These are phyloP conservation scores for Apoda limacodes DNA, from an alignment of 2,888 invertebrate species.

Conservation along the genomic window DNA sequence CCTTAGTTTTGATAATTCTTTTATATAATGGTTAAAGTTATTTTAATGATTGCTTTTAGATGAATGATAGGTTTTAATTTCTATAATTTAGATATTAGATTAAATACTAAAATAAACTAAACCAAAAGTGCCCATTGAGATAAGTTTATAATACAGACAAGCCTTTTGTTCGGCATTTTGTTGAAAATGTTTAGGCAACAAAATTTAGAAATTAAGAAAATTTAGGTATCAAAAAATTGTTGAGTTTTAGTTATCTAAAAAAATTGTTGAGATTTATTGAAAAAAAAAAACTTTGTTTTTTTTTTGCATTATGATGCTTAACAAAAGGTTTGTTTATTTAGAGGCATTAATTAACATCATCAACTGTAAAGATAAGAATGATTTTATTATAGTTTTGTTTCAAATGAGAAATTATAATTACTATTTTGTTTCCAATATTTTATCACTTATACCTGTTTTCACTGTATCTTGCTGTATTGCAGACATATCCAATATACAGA, in stretches of 20 bases:
- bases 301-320: slow-evolving; percentile 53
- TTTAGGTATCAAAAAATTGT: slow-evolving; percentile 57
- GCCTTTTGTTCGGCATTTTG: slow-evolving; percentile 62
- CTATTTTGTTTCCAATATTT: slow-evolving; percentile 70
- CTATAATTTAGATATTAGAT: slow-evolving; percentile 62
- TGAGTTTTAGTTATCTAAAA: slow-evolving; percentile 65
- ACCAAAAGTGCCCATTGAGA: slow-evolving; percentile 72
- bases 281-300: slow-evolving; percentile 43
- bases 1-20: slow-evolving; percentile 64
- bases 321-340: slow-evolving; percentile 62
- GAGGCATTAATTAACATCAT: slow-evolving; percentile 68
- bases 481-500: slow-evolving; percentile 73
- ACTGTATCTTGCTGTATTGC: slow-evolving; percentile 71
- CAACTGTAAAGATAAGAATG: slow-evolving; percentile 61
- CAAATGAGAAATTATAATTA: slow-evolving; percentile 67
- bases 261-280: slow-evolving; percentile 64
- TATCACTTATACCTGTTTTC: slow-evolving; percentile 67
- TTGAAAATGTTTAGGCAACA: slow-evolving; percentile 66
- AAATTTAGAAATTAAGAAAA: slow-evolving; percentile 64
- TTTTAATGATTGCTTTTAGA: slow-evolving; percentile 65
- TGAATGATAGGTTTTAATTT: slow-evolving; percentile 62
- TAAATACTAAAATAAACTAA: slow-evolving; percentile 68
- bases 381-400: slow-evolving; percentile 68
- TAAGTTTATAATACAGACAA: slow-evolving; percentile 63
- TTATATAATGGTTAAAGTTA: slow-evolving; percentile 63